Evolutionary conservation across 2,888 invertebrate species (phyloP).

Genomic region (Drosophila hawaiiensis): DNA sequence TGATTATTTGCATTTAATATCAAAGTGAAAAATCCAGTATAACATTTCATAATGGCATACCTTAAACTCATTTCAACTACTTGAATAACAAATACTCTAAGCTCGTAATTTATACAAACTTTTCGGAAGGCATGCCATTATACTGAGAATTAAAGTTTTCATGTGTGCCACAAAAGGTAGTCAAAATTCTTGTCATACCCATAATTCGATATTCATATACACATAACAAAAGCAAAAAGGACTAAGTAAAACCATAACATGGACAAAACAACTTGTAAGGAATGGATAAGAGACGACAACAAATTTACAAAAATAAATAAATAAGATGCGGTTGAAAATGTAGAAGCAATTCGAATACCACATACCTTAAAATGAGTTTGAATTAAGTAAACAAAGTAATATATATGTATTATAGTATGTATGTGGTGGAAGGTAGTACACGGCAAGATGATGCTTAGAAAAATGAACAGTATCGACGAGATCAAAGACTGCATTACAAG

Average conservation of each 20-base stretch:
- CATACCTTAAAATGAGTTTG: slow-evolving; percentile 21
- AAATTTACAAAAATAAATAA: slow-evolving; percentile 46
- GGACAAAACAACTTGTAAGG: slow-evolving; percentile 33
- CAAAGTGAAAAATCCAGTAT: neutral
- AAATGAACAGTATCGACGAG: neutral
- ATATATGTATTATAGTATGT: neutral
- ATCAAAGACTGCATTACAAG: neutral
- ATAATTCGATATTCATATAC: slow-evolving; percentile 45
- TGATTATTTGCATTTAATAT: neutral
- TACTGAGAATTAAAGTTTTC: slow-evolving; percentile 46
- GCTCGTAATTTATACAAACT: slow-evolving; percentile 2
- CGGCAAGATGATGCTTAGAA: neutral
- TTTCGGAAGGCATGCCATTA: slow-evolving; percentile 28
- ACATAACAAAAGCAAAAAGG: slow-evolving; percentile 63
- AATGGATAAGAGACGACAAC: slow-evolving; percentile 30
- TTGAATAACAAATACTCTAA: neutral
- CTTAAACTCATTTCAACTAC: neutral
- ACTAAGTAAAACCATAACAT: slow-evolving; percentile 44
- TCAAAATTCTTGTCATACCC: slow-evolving; percentile 58
- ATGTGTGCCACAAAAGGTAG: slow-evolving; percentile 21
- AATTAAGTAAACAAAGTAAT: neutral
- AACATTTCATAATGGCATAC: neutral
- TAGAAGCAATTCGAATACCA: neutral
- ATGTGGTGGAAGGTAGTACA: neutral
- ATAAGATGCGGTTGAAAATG: slow-evolving; percentile 22